Conservation (phyloP, 2,113 vertebrate species). For the Scomber japonicus region DNA sequence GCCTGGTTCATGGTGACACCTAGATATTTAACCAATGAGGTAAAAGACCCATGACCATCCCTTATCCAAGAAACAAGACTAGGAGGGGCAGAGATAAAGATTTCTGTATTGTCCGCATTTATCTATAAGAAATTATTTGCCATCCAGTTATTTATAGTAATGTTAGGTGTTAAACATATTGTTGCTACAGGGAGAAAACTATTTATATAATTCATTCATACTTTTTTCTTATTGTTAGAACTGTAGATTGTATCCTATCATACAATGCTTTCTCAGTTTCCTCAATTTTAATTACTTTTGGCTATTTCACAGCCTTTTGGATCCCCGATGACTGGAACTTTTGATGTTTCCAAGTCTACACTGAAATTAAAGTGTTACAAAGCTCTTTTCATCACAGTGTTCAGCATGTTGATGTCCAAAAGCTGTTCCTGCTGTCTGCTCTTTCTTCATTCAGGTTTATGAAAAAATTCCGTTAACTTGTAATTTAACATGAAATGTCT, state of each 20-base stretch:
- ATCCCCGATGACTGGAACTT: background rate
- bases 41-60: too few relatives aligned
- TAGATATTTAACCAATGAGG: too few relatives aligned
- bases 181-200: too few relatives aligned
- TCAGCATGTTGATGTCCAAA: background rate
- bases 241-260: background rate
- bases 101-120: too few relatives aligned
- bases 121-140: too few relatives aligned
- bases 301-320: background rate
- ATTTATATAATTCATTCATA: too few relatives aligned
- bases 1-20: too few relatives aligned
- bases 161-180: too few relatives aligned
- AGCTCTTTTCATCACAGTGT: background rate
- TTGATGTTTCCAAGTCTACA: background rate
- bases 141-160: too few relatives aligned
- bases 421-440: background rate
- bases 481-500: background rate
- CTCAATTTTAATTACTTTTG: background rate
- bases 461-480: too few relatives aligned
- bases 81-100: too few relatives aligned
- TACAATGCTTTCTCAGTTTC: background rate
- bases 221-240: background rate
- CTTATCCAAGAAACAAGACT: too few relatives aligned
- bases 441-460: background rate
- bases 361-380: constrained; percentile 5